Conservation (phyloP, 1,140 invertebrate species). For the Eupristina koningsbergeri region DNA sequence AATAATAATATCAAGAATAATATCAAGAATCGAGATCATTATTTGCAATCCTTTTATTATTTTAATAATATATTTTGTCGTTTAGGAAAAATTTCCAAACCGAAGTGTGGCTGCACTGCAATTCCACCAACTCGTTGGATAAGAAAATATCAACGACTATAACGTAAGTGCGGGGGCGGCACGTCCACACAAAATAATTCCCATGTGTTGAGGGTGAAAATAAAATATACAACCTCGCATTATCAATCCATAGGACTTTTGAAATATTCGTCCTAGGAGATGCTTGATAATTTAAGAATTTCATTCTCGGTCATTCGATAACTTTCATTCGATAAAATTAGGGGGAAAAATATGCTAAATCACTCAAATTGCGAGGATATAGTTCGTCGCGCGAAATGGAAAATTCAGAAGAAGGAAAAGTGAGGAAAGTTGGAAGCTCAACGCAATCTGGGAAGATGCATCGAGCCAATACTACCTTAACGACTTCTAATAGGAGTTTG, state of each 20-base stretch:
- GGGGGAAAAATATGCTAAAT: conserved; percentile 6
- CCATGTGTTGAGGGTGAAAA: conserved; percentile 5
- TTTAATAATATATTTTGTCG: background rate
- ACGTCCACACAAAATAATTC: background rate
- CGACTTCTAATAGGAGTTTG: conserved; percentile 71
- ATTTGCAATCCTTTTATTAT: background rate
- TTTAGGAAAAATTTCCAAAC: conserved; percentile 18
- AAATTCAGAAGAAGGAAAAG: conserved; percentile 22
- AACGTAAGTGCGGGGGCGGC: background rate
- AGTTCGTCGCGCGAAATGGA: conserved; percentile 22
- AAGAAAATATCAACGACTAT: conserved; percentile 32
- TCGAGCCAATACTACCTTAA: conserved; percentile 70
- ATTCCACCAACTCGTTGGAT: conserved; percentile 2
- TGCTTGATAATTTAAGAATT: no score
- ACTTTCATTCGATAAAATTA: background rate
- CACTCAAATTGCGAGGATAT: no score
- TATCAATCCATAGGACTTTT: conserved; percentile 52
- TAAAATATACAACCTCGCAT: conserved; percentile 49
- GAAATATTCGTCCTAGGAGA: conserved; percentile 36
- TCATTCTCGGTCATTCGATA: no score
- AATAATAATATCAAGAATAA: background rate
- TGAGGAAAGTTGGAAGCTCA: conserved; percentile 33
- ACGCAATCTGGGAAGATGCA: conserved; percentile 62
- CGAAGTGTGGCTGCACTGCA: background rate
- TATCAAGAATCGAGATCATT: background rate